These are phyloP conservation scores for Upupa epops DNA, from an alignment of 2,113 vertebrate genomes.

Conservation along the genomic window DNA sequence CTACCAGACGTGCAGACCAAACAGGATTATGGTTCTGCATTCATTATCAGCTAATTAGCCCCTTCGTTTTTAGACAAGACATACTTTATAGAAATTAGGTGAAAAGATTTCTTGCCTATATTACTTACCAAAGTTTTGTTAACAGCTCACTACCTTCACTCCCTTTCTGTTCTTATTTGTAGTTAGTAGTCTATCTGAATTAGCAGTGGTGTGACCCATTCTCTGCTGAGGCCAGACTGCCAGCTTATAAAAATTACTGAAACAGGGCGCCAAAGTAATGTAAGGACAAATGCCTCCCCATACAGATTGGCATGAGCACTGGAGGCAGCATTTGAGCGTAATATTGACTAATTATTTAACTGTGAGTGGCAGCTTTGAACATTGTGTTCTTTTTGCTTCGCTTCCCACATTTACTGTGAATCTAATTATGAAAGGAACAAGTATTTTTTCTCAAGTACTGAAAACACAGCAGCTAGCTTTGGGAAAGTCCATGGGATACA, in stretches of 20 bases:
- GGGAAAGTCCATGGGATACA: constrained; percentile 4
- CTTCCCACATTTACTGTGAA: constrained; percentile 71
- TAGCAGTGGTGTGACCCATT: constrained; percentile 30
- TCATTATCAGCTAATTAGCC: constrained; percentile 37
- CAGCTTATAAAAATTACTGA: constrained; percentile 58
- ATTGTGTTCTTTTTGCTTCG: constrained; percentile 73
- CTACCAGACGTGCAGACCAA: not conserved
- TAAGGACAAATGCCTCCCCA: constrained; percentile 37
- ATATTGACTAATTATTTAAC: constrained; percentile 76
- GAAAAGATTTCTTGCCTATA: constrained; percentile 20
- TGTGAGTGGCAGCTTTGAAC: constrained; percentile 73
- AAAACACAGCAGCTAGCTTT: constrained; percentile 24
- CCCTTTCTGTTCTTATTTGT: constrained; percentile 20
- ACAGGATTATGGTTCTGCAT: constrained; percentile 5
- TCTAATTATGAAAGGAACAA: constrained; percentile 68
- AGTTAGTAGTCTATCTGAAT: constrained; percentile 42
- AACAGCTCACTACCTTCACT: constrained; percentile 32
- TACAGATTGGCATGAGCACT: constrained; percentile 54
- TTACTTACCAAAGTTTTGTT: constrained; percentile 24
- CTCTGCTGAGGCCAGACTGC: constrained; percentile 38
- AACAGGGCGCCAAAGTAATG: constrained; percentile 18
- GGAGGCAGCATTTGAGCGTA: constrained; percentile 56
- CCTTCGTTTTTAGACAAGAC: not conserved
- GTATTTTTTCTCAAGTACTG: constrained; percentile 59
- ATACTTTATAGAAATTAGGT: constrained; percentile 15